These are phyloP conservation scores for Chaenogobius annularis DNA, from an alignment of 2,113 vertebrate species.

Conservation along the genomic window DNA sequence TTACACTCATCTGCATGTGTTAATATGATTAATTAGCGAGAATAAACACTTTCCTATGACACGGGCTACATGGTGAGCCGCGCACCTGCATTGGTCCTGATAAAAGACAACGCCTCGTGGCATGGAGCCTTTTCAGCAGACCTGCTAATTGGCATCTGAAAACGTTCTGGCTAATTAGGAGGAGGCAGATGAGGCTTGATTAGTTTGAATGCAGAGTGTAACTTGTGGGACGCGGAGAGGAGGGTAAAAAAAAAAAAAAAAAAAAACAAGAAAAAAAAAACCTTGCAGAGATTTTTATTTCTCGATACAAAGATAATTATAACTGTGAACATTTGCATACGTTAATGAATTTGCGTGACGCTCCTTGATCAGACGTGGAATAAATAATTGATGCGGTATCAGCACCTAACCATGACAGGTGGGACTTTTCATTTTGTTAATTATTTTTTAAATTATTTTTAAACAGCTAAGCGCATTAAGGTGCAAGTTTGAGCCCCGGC, in stretches of 20 bases:
- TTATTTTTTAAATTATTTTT: slow-evolving; percentile 16
- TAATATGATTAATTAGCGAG: slow-evolving; percentile 84
- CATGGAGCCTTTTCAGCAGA: slow-evolving; percentile 76
- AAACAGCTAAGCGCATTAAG: slow-evolving; percentile 69
- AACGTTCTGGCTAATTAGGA: slow-evolving; percentile 79
- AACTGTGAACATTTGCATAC: slow-evolving; percentile 82
- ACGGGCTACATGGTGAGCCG: slow-evolving; percentile 72
- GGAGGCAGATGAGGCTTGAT: slow-evolving; percentile 81
- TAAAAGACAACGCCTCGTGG: slow-evolving; percentile 77
- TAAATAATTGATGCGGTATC: slow-evolving; percentile 79
- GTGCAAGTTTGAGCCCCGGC: slow-evolving; percentile 61
- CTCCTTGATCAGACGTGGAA: slow-evolving; percentile 76
- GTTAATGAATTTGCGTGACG: slow-evolving; percentile 80
- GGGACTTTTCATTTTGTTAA: slow-evolving; percentile 40
- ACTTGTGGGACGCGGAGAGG: slow-evolving; percentile 67
- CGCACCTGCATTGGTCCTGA: slow-evolving; percentile 79
- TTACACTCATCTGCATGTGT: slow-evolving; percentile 83
- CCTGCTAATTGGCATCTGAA: slow-evolving; percentile 83
- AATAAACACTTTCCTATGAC: slow-evolving; percentile 82
- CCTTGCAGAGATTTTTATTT: slow-evolving; percentile 76
- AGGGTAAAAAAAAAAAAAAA: slow-evolving; percentile 69
- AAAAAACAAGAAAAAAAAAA: slow-evolving; percentile 69
- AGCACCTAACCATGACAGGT: slow-evolving; percentile 70
- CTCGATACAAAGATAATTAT: slow-evolving; percentile 78
- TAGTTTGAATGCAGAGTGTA: slow-evolving; percentile 79